These are phyloP conservation scores for Bombus soroeensis DNA, from an alignment of 1,140 invertebrate species.

Conservation along the genomic window DNA sequence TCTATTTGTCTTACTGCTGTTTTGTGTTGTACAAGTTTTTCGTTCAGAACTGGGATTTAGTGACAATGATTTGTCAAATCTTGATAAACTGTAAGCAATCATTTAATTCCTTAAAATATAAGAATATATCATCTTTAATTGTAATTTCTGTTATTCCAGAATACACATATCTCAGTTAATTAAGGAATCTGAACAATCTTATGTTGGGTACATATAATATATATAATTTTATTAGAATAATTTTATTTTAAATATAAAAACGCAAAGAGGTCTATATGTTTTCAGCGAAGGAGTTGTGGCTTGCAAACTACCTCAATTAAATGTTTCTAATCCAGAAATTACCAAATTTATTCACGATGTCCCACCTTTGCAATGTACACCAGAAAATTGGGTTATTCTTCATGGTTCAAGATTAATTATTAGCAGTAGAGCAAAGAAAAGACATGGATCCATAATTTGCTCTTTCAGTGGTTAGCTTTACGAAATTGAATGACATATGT, in stretches of 20 bases:
- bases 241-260: conserved; percentile 19
- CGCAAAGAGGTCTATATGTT: background rate
- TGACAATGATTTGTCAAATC: conserved; percentile 70
- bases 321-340: conserved; percentile 87
- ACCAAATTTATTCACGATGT: conserved; percentile 86
- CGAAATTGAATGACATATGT: background rate
- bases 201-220: conserved; percentile 57
- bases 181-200: conserved; percentile 67
- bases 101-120: conserved; percentile 4
- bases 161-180: conserved; percentile 73
- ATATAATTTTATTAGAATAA: conserved; percentile 10
- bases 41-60: conserved; percentile 66
- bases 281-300: conserved; percentile 73
- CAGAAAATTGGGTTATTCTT: conserved; percentile 81
- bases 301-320: conserved; percentile 87
- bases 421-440: conserved; percentile 80
- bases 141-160: conserved; percentile 60
- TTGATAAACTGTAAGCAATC: conserved; percentile 76
- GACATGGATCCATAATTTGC: conserved; percentile 83
- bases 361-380: conserved; percentile 84
- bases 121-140: conserved; percentile 20
- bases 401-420: conserved; percentile 84
- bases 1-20: conserved; percentile 66
- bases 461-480: conserved; percentile 78
- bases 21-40: conserved; percentile 73